A percentile compares a stretch with the other conserved stretches of the same genome.
These are phyloP conservation scores for Teinopalpus imperialis DNA, from an alignment of 2,888 invertebrate genomes.

Conservation along the genomic window DNA sequence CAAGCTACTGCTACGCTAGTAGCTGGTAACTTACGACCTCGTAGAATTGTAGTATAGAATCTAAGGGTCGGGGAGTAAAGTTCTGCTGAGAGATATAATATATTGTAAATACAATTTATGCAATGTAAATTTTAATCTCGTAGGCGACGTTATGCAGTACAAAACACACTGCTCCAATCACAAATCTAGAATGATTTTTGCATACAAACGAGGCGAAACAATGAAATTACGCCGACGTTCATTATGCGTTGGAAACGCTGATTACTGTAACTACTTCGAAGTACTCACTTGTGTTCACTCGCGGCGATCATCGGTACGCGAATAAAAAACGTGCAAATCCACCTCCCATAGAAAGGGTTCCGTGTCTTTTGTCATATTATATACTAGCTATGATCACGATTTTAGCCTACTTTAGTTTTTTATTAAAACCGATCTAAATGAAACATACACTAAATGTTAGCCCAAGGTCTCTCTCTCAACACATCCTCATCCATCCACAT, in stretches of 20 bases:
- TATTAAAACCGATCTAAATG: too few relatives aligned
- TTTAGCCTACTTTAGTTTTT: too few relatives aligned
- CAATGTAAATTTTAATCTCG: slow-evolving; percentile 7
- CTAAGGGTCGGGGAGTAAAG: too few relatives aligned
- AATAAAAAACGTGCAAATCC: slow-evolving; percentile 15
- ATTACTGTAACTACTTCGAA: slow-evolving; percentile 33
- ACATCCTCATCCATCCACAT: too few relatives aligned
- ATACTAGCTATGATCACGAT: too few relatives aligned
- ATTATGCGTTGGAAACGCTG: slow-evolving; percentile 42
- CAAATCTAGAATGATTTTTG: slow-evolving; percentile 52
- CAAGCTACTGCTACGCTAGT: too few relatives aligned
- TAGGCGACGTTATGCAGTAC: slow-evolving; percentile 24
- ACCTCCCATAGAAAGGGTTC: background rate
- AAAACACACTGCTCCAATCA: slow-evolving; percentile 38
- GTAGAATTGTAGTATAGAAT: too few relatives aligned
- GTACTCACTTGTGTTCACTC: slow-evolving; percentile 20
- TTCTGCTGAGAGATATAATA: too few relatives aligned
- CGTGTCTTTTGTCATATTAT: background rate
- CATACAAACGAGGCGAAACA: slow-evolving; percentile 50
- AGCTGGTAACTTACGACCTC: too few relatives aligned
- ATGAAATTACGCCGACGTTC: slow-evolving; percentile 47
- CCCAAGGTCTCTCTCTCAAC: too few relatives aligned
- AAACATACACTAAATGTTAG: too few relatives aligned
- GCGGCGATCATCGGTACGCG: slow-evolving; percentile 5
- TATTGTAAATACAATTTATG: background rate